Percentiles rank a stretch among this genome's conserved stretches.
These are phyloP conservation scores for Prionailurus bengalensis DNA, from an alignment of 2,113 vertebrate genomes.

Conservation along the genomic window DNA sequence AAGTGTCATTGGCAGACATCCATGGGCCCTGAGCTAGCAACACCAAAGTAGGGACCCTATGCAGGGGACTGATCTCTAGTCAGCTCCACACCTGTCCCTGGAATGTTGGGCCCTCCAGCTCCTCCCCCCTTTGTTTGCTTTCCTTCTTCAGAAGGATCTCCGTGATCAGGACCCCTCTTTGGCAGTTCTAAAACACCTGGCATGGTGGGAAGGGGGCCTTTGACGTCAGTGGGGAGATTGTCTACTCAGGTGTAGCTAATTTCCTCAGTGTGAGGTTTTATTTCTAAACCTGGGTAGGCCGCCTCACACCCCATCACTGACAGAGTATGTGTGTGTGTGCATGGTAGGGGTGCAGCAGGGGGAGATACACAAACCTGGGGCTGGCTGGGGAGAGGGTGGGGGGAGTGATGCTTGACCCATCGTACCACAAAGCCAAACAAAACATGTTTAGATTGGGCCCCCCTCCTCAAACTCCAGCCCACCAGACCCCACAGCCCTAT, in stretches of 20 bases:
- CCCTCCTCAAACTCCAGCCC: conserved; percentile 37
- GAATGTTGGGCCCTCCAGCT: not conserved
- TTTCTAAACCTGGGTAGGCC: conserved; percentile 26
- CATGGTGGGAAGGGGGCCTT: not conserved
- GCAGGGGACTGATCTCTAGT: not conserved
- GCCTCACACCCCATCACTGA: not conserved
- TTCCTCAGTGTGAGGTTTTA: conserved; percentile 29
- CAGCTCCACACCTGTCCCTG: not conserved
- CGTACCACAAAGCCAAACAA: conserved; percentile 67
- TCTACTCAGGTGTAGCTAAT: conserved; percentile 80
- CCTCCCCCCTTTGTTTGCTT: conserved; percentile 61
- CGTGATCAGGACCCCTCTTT: conserved; percentile 47
- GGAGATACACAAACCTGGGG: not conserved
- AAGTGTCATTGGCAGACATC: not conserved
- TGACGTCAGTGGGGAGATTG: conserved; percentile 74
- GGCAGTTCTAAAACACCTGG: conserved; percentile 67
- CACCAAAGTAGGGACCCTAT: not conserved
- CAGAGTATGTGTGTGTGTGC: not conserved
- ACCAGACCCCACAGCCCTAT: not conserved
- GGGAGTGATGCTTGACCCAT: conserved; percentile 36
- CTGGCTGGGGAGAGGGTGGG: not conserved
- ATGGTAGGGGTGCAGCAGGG: not conserved
- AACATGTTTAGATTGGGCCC: conserved; percentile 64
- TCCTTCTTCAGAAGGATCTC: conserved; percentile 52
- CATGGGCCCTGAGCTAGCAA: not conserved